These are phyloP conservation scores for Hyperopisus bebe DNA, from an alignment of 2,113 vertebrate species.

Conservation along the genomic window DNA sequence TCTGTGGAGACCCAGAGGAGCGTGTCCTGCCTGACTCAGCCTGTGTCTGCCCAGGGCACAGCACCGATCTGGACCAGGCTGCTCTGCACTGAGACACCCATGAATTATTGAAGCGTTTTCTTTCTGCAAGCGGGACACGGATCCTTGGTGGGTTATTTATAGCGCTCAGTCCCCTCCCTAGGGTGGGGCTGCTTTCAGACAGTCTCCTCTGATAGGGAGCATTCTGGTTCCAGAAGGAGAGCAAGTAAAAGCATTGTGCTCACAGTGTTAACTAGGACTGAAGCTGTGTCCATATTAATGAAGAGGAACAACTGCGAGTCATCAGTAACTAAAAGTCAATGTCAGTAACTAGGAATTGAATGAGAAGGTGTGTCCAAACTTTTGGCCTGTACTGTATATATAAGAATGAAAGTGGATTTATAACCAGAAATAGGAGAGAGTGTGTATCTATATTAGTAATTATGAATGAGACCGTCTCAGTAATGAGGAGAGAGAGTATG, in stretches of 20 bases:
- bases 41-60: neutral
- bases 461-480: neutral
- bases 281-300: neutral
- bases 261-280: neutral
- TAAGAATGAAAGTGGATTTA: neutral
- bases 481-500: neutral
- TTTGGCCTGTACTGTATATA: too few species aligned
- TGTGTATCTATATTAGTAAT: neutral
- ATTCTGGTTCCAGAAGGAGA: neutral
- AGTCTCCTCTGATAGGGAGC: neutral
- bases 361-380: too few species aligned
- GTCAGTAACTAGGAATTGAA: neutral
- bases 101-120: constrained; percentile 66
- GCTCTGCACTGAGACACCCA: constrained; percentile 25
- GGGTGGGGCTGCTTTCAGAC: neutral
- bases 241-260: neutral
- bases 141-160: constrained; percentile 57
- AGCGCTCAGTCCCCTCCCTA: constrained; percentile 30
- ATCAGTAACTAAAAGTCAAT: neutral
- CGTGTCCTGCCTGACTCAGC: neutral
- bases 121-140: constrained; percentile 42
- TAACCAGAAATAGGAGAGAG: neutral
- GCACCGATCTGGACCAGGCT: constrained; percentile 27
- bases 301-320: neutral
- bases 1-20: too few species aligned